phyloP scores from a whole-genome alignment of 23 tunicate species.

The Corella eumyota region DNA sequence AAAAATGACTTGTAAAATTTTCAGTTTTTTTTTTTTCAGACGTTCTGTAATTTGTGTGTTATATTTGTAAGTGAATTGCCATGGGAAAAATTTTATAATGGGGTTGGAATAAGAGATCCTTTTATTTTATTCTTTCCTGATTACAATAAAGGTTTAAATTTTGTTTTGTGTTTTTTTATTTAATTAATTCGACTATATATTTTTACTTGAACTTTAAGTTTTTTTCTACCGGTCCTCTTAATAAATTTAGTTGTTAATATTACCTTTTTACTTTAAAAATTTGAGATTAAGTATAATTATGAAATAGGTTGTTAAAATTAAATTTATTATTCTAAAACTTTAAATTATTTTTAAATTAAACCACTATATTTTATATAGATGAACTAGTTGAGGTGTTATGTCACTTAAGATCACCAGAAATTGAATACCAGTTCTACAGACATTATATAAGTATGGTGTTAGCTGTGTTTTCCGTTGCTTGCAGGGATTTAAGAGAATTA shows the following conservation, averaged over 20 bases:
- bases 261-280: too few species aligned
- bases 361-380: slow-evolving; percentile 35
- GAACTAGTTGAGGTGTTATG: slow-evolving; percentile 49
- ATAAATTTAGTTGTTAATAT: background rate
- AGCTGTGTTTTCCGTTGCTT: slow-evolving; percentile 46
- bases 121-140: slow-evolving; percentile 49
- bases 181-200: too few species aligned
- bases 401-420: slow-evolving; percentile 42
- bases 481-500: slow-evolving; percentile 66
- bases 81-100: slow-evolving; percentile 66
- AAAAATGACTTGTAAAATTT: background rate
- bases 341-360: too few species aligned
- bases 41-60: slow-evolving; percentile 39
- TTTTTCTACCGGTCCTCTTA: background rate
- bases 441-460: slow-evolving; percentile 41
- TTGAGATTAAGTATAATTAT: too few species aligned
- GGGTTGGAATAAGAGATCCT: slow-evolving; percentile 20
- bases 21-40: slow-evolving; percentile 18
- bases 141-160: slow-evolving; percentile 75
- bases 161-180: too few species aligned
- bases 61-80: slow-evolving; percentile 51
- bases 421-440: slow-evolving; percentile 33
- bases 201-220: background rate
- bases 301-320: too few species aligned
- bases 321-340: too few species aligned